A percentile compares a stretch with the other conserved stretches of the same genome.
Evolutionary conservation across 92 coral and sea anemone genomes (phyloP).

Genomic region (Ricordea florida): DNA sequence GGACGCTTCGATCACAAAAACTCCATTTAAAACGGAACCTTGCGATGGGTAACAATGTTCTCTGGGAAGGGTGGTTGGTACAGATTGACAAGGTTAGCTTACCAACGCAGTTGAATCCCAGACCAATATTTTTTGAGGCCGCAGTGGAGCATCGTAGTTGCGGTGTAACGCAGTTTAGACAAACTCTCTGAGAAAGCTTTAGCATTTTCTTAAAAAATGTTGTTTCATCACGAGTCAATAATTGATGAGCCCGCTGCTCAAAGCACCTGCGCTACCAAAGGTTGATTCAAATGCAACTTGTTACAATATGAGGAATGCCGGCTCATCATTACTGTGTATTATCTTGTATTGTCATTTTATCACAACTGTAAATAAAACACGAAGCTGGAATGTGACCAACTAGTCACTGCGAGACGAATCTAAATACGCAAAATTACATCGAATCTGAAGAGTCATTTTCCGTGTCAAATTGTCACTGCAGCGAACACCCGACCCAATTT

Average conservation of each 20-base stretch:
- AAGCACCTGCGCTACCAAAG: background rate
- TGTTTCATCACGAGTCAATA: constrained; percentile 22
- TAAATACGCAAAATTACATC: too few species aligned
- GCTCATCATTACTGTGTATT: background rate
- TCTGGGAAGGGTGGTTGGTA: too few species aligned
- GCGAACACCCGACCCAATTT: too few species aligned
- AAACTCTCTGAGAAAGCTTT: constrained; percentile 2
- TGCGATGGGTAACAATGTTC: too few species aligned
- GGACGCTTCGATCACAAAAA: too few species aligned
- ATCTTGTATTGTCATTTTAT: background rate
- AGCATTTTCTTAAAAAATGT: constrained; percentile 8
- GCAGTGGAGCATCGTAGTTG: background rate
- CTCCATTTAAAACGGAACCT: too few species aligned
- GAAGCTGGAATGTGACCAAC: background rate
- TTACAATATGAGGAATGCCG: background rate
- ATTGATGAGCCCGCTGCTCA: constrained; percentile 6
- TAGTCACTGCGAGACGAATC: background rate
- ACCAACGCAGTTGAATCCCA: background rate
- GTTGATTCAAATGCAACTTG: background rate
- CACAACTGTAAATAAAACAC: background rate
- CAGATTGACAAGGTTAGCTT: background rate
- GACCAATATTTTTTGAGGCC: background rate
- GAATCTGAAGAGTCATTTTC: too few species aligned
- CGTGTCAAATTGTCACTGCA: too few species aligned
- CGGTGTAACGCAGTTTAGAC: constrained; percentile 12